Conservation (phyloP, 2,113 vertebrate genomes). For the Planiliza haematocheilus region DNA sequence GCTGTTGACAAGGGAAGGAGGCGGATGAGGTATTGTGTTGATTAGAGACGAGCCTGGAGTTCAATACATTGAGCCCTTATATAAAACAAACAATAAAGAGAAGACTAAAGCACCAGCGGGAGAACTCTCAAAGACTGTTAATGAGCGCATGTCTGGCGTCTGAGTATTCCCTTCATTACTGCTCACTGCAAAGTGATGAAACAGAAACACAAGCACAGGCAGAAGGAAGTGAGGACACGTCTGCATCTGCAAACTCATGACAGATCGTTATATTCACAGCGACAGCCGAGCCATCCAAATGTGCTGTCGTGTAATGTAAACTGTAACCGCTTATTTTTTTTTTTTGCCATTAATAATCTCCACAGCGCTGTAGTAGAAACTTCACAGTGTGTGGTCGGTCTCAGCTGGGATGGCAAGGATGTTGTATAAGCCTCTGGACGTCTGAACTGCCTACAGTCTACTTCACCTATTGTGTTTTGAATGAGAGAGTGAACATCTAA, state of each 20-base stretch:
- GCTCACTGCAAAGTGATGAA: background rate
- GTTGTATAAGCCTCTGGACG: too few relatives aligned
- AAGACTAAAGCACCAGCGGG: background rate
- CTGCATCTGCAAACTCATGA: too few relatives aligned
- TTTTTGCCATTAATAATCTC: too few relatives aligned
- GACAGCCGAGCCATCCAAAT: background rate
- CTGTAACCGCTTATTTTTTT: too few relatives aligned
- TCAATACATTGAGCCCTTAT: slow-evolving; percentile 5
- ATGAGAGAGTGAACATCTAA: too few relatives aligned
- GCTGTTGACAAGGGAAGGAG: slow-evolving; percentile 1
- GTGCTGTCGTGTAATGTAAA: background rate
- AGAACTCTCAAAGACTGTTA: slow-evolving; percentile 8
- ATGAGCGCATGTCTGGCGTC: background rate
- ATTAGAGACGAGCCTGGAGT: slow-evolving; percentile 12
- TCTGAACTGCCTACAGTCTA: too few relatives aligned
- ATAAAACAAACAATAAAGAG: slow-evolving; percentile 22
- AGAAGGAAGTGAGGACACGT: too few relatives aligned
- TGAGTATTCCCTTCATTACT: background rate
- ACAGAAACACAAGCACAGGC: background rate
- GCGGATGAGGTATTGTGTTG: slow-evolving; percentile 17
- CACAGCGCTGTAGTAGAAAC: too few relatives aligned
- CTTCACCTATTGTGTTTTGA: too few relatives aligned
- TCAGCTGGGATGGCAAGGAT: too few relatives aligned
- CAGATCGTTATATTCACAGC: too few relatives aligned
- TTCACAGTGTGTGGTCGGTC: too few relatives aligned